Evolutionary conservation across 2,888 invertebrate genomes (phyloP), one percentile per base, ranked within the genome.

Genomic region (Branchipolynoe longqiensis): DNA sequence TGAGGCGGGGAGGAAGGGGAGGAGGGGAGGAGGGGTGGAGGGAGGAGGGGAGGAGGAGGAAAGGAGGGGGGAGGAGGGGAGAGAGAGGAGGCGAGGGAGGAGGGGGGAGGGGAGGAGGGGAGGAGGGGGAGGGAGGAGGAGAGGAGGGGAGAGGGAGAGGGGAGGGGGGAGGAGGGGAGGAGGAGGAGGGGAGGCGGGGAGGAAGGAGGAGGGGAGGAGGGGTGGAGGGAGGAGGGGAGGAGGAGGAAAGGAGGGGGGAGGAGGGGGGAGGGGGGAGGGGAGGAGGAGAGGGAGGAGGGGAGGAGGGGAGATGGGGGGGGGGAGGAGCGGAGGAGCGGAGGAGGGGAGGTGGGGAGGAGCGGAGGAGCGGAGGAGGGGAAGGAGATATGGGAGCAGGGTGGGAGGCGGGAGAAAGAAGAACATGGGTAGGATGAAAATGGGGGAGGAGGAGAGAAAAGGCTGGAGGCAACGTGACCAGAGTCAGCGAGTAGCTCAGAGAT

Each of bases 1-100:
- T n/a, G n/a, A n/a, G n/a, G n/a, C n/a, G n/a, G n/a, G 56, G 82
- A 33, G 82, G 82, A 82, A 48, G 58, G 81, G 31, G 82, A 28
- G 12, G 41, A n/a, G 28, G 41, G 48, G 41, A 31, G n/a, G 33
- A 12, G 73, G 36, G 73, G n/a, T n/a, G n/a, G n/a, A n/a, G n/a
- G 18, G 14, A 6, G n/a, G 8, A 8, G 28, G n/a, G 73, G 4
- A 18, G 25, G 28, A 69, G 48, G 41, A 74, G 74, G 31, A 36
- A 3, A 12, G 8, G n/a, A 69, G 12, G 62, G 48, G 38, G 25
- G 62, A 82, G 56, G 28, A 1, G 78, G n/a, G 48, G 38, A 54
- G 28, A 33, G 31, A 78, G 6, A 36, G 31, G 25, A 33, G 4
- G 56, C 54, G 6, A 12, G n/a, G 22, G 41, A 58, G 22, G 25